Base-by-base conservation (phyloP, 2,797 vertebrate species). In the Clarias pachynema region DNA sequence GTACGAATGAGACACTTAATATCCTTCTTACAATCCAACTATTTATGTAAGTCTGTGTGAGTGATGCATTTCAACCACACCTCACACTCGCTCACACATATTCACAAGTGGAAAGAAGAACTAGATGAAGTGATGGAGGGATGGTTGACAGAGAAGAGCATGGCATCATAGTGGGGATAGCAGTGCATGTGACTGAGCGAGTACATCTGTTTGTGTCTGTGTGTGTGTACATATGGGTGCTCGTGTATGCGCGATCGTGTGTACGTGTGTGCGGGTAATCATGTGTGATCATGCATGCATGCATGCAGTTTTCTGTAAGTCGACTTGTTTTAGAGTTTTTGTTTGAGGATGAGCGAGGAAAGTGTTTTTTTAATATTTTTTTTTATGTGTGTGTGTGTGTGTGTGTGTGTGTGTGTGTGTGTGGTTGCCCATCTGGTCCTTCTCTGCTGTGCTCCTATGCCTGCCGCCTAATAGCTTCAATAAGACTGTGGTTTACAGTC, bases 401-500 rank as follows among this genome's bases (percentile, higher is more conserved):
- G 86, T 85, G 63, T 70, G 74, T 91, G 85, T 89, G 85, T 83
- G 75, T 87, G 85, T 87, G 89, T 87, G 90, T 88, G 88, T 90
- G 88, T 90, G 80, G 90, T 91, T 94, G 93, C 93, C 93, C 94
- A 95, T 95, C 94, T 95, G 95, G 93, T 93, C 93, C 91, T 92
- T 93, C 91, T 93, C 93, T 93, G 89, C 91, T 92, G 89, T 90
- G 87, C 91, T 89, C 86, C 89, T 91, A 91, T 92, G 92, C 93
- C 93, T 95, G 92, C 91, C 90, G 93, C 91, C 90, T 94, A 95
- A 96, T 94, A 93, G 93, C 92, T 95, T 92, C 95, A 95, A 94
- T 94, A 95, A 95, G 94, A 91, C 92, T 95, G 94, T 91, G 94
- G 95, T 95, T 95, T 94, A 93, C 92, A 93, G 93, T 92, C 83